A percentile compares a stretch with the other conserved stretches of the same genome.
These are phyloP conservation scores for Chloromyia formosa DNA, from an alignment of 2,888 invertebrate species.

Conservation along the genomic window DNA sequence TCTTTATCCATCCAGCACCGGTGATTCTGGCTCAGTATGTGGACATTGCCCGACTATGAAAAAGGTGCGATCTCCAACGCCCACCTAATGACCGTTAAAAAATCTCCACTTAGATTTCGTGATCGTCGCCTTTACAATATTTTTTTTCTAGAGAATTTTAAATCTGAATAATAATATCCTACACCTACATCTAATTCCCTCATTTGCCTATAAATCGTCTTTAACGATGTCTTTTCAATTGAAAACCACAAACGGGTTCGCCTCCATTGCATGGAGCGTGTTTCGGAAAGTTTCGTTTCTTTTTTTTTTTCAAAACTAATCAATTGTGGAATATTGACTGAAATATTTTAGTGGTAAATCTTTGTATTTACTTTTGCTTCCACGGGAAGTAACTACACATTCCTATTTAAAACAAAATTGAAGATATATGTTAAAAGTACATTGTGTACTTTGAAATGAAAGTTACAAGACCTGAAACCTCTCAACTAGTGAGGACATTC, in stretches of 20 bases:
- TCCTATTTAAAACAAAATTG: no score
- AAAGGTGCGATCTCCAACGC: slow-evolving; percentile 41
- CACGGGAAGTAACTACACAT: no score
- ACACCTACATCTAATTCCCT: slow-evolving; percentile 30
- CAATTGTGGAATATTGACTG: no score
- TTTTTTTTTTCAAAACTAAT: no score
- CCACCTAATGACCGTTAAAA: slow-evolving; percentile 39
- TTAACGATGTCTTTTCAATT: slow-evolving; percentile 32
- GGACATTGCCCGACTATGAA: slow-evolving; percentile 30
- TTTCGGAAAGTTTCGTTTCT: no score
- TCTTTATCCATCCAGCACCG: slow-evolving; percentile 12
- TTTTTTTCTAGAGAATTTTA: slow-evolving; percentile 16
- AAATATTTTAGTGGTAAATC: no score
- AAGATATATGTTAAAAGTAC: no score
- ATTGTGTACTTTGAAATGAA: no score
- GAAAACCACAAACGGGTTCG: slow-evolving; percentile 25
- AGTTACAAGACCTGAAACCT: no score
- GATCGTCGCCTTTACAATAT: neutral
- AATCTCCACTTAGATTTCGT: slow-evolving; percentile 15
- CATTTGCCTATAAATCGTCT: slow-evolving; percentile 38
- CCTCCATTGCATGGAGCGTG: neutral
- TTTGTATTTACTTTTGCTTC: no score
- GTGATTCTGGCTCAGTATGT: slow-evolving; percentile 21
- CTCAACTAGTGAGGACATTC: no score
- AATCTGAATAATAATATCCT: slow-evolving; percentile 13